Conservation (phyloP, 2,888 invertebrate species). For the Hecatera dysodea region DNA sequence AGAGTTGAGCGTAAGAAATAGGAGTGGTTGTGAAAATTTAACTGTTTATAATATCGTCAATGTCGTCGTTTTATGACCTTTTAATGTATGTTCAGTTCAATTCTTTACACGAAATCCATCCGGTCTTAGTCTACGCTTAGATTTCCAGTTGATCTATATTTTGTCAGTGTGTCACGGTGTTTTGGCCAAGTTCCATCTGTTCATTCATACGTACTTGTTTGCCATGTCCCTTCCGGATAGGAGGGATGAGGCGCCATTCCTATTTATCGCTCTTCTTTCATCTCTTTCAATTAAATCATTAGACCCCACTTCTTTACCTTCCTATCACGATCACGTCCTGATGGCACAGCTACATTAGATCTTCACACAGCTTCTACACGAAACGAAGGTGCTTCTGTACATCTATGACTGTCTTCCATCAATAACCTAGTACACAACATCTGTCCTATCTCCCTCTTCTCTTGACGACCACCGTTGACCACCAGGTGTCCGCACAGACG, state of each 20-base stretch:
- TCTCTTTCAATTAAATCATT: slow-evolving; percentile 25
- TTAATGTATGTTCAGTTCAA: slow-evolving; percentile 19
- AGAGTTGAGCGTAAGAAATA: background rate
- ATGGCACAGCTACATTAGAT: slow-evolving; percentile 17
- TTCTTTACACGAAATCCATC: slow-evolving; percentile 20
- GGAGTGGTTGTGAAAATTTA: slow-evolving; percentile 4
- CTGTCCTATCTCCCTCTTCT: slow-evolving; percentile 87
- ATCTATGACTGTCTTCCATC: slow-evolving; percentile 61
- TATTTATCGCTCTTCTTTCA: slow-evolving; percentile 46
- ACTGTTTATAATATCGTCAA: background rate
- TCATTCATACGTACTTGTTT: slow-evolving; percentile 64
- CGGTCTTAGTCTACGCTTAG: slow-evolving; percentile 30
- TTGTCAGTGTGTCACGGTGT: slow-evolving; percentile 64
- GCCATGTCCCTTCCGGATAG: slow-evolving; percentile 51
- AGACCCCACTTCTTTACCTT: slow-evolving; percentile 23
- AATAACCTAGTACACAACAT: slow-evolving; percentile 68
- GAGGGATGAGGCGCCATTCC: slow-evolving; percentile 32
- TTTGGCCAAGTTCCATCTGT: slow-evolving; percentile 65
- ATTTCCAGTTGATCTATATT: slow-evolving; percentile 64
- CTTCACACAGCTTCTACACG: slow-evolving; percentile 17
- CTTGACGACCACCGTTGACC: slow-evolving; percentile 88
- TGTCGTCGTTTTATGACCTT: background rate
- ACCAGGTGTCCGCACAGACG: slow-evolving; percentile 92
- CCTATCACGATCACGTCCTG: slow-evolving; percentile 43
- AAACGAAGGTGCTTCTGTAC: slow-evolving; percentile 27